These are phyloP conservation scores for Rhorus exstirpatorius DNA, from an alignment of 2,888 invertebrate genomes.

Conservation along the genomic window DNA sequence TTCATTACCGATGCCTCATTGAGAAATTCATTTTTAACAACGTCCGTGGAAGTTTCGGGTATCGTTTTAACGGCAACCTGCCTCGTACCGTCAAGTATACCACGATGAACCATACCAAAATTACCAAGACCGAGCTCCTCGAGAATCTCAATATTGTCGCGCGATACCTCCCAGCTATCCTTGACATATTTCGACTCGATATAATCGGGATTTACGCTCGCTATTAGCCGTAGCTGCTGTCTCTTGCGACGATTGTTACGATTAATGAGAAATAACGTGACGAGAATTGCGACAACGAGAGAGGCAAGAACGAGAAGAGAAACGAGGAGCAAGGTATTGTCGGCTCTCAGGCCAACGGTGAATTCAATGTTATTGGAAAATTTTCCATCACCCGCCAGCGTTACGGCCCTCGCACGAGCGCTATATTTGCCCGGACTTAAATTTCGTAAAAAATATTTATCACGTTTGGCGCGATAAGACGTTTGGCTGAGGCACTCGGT, in stretches of 20 bases:
- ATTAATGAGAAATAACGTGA: slow-evolving; percentile 78
- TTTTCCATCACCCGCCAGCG: slow-evolving; percentile 88
- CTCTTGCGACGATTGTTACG: slow-evolving; percentile 79
- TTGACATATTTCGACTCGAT: slow-evolving; percentile 88
- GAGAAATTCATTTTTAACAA: slow-evolving; percentile 89
- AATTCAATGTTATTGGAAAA: slow-evolving; percentile 80
- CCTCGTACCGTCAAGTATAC: slow-evolving; percentile 85
- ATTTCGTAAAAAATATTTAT: slow-evolving; percentile 80
- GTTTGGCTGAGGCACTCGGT: slow-evolving; percentile 87
- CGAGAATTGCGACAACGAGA: slow-evolving; percentile 48
- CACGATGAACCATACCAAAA: slow-evolving; percentile 92
- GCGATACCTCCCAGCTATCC: slow-evolving; percentile 91
- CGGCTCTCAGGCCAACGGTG: slow-evolving; percentile 73
- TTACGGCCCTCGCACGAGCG: slow-evolving; percentile 88
- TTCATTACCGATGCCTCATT: slow-evolving; percentile 92
- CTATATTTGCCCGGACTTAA: slow-evolving; percentile 88
- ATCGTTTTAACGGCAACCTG: slow-evolving; percentile 90
- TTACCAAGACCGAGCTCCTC: slow-evolving; percentile 90
- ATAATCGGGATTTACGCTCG: slow-evolving; percentile 90
- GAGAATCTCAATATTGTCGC: slow-evolving; percentile 88
- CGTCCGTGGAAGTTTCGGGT: slow-evolving; percentile 87
- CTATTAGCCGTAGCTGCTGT: slow-evolving; percentile 86
- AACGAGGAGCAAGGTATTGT: slow-evolving; percentile 69
- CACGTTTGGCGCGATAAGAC: slow-evolving; percentile 76
- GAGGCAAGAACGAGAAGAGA: slow-evolving; percentile 74